Conservation (phyloP, 2,113 vertebrate genomes). For the Excalfactoria chinensis region DNA sequence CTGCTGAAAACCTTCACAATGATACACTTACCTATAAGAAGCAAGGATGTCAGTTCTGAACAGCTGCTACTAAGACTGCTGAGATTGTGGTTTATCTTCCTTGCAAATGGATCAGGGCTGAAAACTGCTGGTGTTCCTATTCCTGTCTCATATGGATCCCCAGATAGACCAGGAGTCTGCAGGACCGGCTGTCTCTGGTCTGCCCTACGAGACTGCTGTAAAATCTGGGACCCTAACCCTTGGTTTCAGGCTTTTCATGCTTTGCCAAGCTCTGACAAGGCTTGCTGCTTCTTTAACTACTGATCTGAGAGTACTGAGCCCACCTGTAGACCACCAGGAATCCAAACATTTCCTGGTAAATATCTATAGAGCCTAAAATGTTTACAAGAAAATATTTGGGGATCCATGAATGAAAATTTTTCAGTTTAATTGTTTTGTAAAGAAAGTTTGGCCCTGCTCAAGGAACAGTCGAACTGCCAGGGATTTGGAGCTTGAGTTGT, state of each 20-base stretch:
- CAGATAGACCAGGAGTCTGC: not conserved
- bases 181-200: not conserved
- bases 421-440: not conserved
- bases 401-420: not conserved
- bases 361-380: not conserved
- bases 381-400: not conserved
- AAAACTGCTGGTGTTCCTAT: not conserved
- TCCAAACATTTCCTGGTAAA: not conserved
- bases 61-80: not conserved
- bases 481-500: not conserved
- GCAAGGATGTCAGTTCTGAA: not conserved
- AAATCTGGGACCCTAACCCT: not conserved
- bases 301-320: not conserved
- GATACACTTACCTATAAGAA: not conserved
- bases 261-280: not conserved
- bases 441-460: not conserved
- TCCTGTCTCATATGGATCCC: not conserved
- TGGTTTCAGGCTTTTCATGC: not conserved
- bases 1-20: not conserved
- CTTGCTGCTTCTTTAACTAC: not conserved
- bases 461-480: not conserved
- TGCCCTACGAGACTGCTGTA: not conserved
- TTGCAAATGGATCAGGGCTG: not conserved
- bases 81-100: not conserved
- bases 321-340: not conserved